Evolutionary conservation across 2,113 vertebrate species (phyloP), one percentile per base, ranked within the genome.

Genomic region (Centropristis striata): DNA sequence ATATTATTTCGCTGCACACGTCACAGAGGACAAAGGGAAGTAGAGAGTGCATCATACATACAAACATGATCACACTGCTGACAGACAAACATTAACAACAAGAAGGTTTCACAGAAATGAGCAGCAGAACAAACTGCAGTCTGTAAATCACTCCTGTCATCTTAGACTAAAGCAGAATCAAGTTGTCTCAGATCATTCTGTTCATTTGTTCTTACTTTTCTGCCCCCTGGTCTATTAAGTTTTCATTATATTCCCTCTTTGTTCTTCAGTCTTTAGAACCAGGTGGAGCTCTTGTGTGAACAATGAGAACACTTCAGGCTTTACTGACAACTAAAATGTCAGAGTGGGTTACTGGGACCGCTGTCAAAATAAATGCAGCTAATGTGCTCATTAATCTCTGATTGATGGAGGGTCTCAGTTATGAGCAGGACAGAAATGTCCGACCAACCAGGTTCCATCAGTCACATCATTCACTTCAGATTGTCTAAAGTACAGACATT

Each of bases 301-400:
- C 20, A 65, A 23, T 14, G 23, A 72, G 41, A 65, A 4, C 46
- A 60, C 21, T 32, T 59, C 53, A 59, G 16, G 39, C 63, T 58
- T 36, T 15, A 50, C 15, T 64, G 69, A 42, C 25, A 11, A 64
- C 49, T 70, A 5, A 71, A 66, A 82, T 70, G 65, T 61, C 75
- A 75, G 27, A 37, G 16, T 71, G 66, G 51, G 47, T 65, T 71
- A 54, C 42, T 78, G 54, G 36, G 60, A 51, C 42, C 28, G n/a
- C 18, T 55, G 20, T 73, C 18, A 70, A 66, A 15, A 63, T 67
- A 57, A 78, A 60, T 51, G 64, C 32, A 64, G 54, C 55, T 39
- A 41, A 70, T 71, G 75, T 68, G 47, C 37, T 80, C 67, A 65
- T 88, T 69, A 54, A 76, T 82, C 67, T 36, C 21, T 39, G 55